A percentile compares a stretch with the other conserved stretches of the same genome.
Evolutionary conservation across 2,888 invertebrate genomes (phyloP).

Genomic region (Leptinotarsa juncta): DNA sequence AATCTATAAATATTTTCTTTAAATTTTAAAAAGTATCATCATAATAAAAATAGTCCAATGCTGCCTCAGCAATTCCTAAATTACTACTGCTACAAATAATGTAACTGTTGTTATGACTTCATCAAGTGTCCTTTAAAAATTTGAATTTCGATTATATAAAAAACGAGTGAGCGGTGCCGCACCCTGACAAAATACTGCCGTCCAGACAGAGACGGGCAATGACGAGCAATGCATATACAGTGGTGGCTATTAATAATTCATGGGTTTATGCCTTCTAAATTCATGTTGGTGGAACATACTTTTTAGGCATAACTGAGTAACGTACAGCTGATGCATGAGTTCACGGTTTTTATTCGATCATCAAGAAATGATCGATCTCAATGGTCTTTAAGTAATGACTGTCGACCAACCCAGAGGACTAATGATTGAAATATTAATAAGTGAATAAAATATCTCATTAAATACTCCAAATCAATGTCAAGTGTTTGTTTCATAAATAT

Average conservation of each 20-base stretch:
- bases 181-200: conserved; percentile 62
- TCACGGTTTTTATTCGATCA: conserved; percentile 10
- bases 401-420: background rate
- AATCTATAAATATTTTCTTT: background rate
- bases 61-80: background rate
- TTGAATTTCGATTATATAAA: conserved; percentile 56
- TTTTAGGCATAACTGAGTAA: conserved; percentile 53
- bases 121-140: conserved; percentile 26
- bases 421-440: background rate
- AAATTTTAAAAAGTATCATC: background rate
- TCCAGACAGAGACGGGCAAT: conserved; percentile 61
- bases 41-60: no score
- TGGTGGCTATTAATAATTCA: conserved; percentile 63
- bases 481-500: no score
- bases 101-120: conserved; percentile 17
- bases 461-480: no score
- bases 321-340: conserved; percentile 54
- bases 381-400: background rate
- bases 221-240: conserved; percentile 59
- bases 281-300: conserved; percentile 62
- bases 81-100: background rate
- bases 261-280: conserved; percentile 56
- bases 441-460: no score
- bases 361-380: background rate
- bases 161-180: conserved; percentile 59